Conservation (phyloP, 2,113 vertebrate genomes). For the Sphyrna mokarran region DNA sequence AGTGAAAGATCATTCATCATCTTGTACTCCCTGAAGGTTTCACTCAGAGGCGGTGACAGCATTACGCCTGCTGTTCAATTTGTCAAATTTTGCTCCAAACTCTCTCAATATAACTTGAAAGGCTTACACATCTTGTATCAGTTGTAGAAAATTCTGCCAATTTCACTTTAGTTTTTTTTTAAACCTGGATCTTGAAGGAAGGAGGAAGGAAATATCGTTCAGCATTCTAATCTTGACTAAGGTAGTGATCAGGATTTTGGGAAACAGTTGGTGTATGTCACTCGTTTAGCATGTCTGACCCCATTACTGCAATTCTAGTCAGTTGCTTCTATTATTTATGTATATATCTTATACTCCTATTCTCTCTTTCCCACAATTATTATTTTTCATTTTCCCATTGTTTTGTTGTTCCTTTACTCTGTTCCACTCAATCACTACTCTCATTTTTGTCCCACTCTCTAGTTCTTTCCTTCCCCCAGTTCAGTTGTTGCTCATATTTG, state of each 20-base stretch:
- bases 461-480: not conserved
- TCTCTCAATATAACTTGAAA: not conserved
- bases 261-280: not conserved
- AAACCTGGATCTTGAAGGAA: not conserved
- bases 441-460: not conserved
- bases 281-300: not conserved
- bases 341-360: not conserved
- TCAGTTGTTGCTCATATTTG: not conserved
- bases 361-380: not conserved
- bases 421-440: not conserved
- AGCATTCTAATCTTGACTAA: not conserved
- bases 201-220: not conserved
- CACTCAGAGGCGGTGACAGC: not conserved
- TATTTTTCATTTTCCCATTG: not conserved
- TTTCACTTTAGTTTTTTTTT: not conserved
- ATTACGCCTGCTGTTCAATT: not conserved
- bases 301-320: not conserved
- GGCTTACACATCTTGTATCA: not conserved
- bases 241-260: not conserved
- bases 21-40: not conserved
- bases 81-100: not conserved
- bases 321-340: not conserved
- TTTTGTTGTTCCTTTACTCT: too few relatives aligned
- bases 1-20: not conserved
- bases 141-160: not conserved